phyloP scores from a whole-genome alignment of 1,140 invertebrate species.

The Xylocopa sonorina region DNA sequence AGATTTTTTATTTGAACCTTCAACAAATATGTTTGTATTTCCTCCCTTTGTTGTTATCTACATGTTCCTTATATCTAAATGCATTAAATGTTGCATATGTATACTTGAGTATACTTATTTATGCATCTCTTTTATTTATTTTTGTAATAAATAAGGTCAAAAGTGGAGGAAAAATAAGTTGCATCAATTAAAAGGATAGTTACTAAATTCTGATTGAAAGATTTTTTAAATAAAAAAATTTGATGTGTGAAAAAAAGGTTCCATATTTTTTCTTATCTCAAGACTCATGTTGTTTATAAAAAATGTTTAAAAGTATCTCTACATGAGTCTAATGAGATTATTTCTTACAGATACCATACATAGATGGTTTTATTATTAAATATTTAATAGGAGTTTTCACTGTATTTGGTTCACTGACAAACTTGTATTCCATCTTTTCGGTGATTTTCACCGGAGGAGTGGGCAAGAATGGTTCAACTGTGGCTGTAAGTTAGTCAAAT shows the following conservation, averaged over 20 bases:
- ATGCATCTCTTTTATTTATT: not conserved
- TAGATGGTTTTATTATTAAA: conserved; percentile 87
- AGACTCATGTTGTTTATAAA: conserved; percentile 32
- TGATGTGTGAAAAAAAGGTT: not conserved
- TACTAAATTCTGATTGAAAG: not conserved
- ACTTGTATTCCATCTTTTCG: conserved; percentile 86
- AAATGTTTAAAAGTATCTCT: conserved; percentile 25
- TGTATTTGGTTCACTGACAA: conserved; percentile 85
- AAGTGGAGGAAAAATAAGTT: not conserved
- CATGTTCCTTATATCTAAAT: not conserved
- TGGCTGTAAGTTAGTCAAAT: conserved; percentile 89
- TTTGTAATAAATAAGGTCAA: not conserved
- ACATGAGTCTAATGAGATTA: conserved; percentile 66
- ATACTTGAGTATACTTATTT: not conserved
- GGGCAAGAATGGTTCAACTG: conserved; percentile 97
- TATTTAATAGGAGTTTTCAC: conserved; percentile 88
- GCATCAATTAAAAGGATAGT: not conserved
- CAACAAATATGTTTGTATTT: conserved; percentile 15
- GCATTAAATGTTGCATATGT: not conserved
- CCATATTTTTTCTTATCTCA: conserved; percentile 16
- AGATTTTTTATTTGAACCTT: conserved; percentile 4
- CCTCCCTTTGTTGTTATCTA: not conserved
- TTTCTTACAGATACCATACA: conserved; percentile 82
- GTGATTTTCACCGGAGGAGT: conserved; percentile 96
- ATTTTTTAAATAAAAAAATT: not conserved